Evolutionary conservation across 2,797 vertebrate genomes (phyloP).

Genomic region (Tinamus major): DNA sequence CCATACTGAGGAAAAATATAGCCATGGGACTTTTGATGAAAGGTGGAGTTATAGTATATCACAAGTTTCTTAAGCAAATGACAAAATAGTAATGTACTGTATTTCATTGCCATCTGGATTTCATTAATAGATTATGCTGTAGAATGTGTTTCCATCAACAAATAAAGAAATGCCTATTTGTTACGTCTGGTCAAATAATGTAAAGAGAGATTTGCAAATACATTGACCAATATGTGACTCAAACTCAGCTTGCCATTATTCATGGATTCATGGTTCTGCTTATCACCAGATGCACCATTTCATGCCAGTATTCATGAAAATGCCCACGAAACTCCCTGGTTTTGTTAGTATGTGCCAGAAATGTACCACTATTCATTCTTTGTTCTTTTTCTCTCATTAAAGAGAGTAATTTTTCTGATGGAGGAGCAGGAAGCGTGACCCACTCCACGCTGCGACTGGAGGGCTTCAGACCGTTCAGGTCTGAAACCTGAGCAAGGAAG

Average conservation of each 20-base stretch:
- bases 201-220: neutral
- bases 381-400: conserved; percentile 15
- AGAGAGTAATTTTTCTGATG: conserved; percentile 19
- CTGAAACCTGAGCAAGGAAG: conserved; percentile 54
- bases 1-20: neutral
- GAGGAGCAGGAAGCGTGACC: conserved; percentile 35
- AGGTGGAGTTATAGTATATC: conserved; percentile 38
- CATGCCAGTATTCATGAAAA: neutral
- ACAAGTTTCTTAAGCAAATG: conserved; percentile 8
- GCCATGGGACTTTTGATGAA: conserved; percentile 32
- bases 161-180: conserved; percentile 52
- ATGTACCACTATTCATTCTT: neutral
- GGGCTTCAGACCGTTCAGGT: conserved; percentile 12
- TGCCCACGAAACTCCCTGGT: neutral
- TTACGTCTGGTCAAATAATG: neutral
- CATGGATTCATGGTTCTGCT: neutral
- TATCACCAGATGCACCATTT: neutral
- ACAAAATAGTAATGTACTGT: neutral
- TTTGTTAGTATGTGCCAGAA: neutral
- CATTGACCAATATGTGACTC: neutral
- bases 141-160: conserved; percentile 33
- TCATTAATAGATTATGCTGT: conserved; percentile 48
- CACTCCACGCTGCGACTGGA: conserved; percentile 14
- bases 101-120: conserved; percentile 44
- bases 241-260: neutral